These are phyloP conservation scores for Aleiodes alternator DNA, from an alignment of 2,888 invertebrate species.

Conservation along the genomic window DNA sequence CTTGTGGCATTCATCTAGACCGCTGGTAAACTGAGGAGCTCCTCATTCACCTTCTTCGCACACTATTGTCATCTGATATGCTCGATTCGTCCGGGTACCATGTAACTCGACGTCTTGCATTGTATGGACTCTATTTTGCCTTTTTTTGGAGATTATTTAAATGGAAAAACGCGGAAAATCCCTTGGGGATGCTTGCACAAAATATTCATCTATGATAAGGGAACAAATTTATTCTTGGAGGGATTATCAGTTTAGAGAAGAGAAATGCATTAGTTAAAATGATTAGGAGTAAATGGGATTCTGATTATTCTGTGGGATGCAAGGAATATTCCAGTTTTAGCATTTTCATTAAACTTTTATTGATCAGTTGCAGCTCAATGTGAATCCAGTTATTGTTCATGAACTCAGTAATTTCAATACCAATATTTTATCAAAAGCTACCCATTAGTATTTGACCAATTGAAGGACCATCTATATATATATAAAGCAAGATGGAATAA, in stretches of 20 bases:
- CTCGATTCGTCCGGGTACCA: slow-evolving; percentile 8
- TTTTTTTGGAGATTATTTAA: not conserved
- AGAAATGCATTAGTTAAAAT: no score
- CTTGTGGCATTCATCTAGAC: slow-evolving; percentile 32
- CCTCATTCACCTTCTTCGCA: slow-evolving; percentile 27
- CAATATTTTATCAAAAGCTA: slow-evolving; percentile 21
- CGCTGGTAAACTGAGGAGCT: slow-evolving; percentile 5
- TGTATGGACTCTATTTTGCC: not conserved
- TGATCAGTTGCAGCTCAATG: no score
- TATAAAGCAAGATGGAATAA: slow-evolving; percentile 61
- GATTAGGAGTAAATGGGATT: no score
- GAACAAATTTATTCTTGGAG: no score
- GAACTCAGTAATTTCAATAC: slow-evolving; percentile 3
- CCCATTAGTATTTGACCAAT: slow-evolving; percentile 10
- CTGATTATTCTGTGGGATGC: no score
- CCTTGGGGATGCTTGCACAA: no score
- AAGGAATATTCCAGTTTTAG: no score
- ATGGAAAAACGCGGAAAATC: no score
- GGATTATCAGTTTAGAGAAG: no score
- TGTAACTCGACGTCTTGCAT: slow-evolving; percentile 16
- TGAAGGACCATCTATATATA: slow-evolving; percentile 6
- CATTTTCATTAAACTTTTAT: no score
- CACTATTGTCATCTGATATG: slow-evolving; percentile 23
- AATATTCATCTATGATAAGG: no score
- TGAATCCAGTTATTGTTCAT: not conserved